These are phyloP conservation scores for Condylura cristata DNA, from an alignment of 2,113 vertebrate species.

Conservation along the genomic window DNA sequence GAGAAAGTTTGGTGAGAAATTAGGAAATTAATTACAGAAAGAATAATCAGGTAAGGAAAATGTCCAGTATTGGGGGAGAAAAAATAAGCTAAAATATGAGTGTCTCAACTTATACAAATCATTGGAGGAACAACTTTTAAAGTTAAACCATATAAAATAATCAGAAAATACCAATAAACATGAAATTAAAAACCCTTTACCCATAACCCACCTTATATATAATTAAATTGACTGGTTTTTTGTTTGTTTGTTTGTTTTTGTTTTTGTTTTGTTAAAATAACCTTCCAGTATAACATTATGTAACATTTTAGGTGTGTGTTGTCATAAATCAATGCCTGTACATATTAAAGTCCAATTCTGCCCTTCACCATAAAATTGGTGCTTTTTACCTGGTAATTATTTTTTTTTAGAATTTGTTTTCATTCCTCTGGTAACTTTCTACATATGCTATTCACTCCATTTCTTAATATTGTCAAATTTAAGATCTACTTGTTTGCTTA, in stretches of 20 bases:
- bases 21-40: no score
- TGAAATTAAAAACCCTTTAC: conserved; percentile 12
- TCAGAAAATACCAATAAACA: not conserved
- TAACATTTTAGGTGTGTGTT: no score
- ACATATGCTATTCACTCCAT: not conserved
- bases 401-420: conserved; percentile 22
- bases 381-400: not conserved
- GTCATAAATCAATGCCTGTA: no score
- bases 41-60: conserved; percentile 10
- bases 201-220: not conserved
- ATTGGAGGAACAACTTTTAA: conserved; percentile 32
- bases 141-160: conserved; percentile 29
- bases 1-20: not conserved
- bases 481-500: not conserved
- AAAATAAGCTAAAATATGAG: conserved; percentile 35
- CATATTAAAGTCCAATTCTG: no score
- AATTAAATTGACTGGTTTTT: no score
- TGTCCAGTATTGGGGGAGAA: no score
- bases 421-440: conserved; percentile 1
- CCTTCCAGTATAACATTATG: no score
- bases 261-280: no score
- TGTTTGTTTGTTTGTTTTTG: no score
- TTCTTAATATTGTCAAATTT: not conserved
- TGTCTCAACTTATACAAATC: conserved; percentile 47
- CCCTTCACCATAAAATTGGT: no score